A percentile compares a stretch with the other conserved stretches of the same genome.
Conservation (phyloP, 2,113 vertebrate genomes). For the Corythornis madagascariensis region DNA sequence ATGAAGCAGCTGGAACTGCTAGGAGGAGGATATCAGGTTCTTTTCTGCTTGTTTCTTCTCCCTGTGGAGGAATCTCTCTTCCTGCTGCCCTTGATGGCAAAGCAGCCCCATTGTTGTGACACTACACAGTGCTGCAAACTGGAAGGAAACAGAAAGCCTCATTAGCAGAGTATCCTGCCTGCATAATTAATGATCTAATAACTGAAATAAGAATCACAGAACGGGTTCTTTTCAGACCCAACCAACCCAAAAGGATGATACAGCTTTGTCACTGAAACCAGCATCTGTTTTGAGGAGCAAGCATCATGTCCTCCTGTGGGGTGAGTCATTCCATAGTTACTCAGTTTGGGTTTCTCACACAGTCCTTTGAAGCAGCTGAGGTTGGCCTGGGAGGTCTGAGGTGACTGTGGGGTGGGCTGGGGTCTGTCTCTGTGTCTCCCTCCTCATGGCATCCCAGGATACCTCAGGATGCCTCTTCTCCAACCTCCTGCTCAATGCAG, state of each 20-base stretch:
- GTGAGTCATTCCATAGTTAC: fast-evolving
- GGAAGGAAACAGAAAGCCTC: background rate
- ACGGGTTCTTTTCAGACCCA: background rate
- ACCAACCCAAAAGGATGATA: background rate
- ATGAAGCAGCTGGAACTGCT: background rate
- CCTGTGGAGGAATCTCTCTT: background rate
- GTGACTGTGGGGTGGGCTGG: background rate
- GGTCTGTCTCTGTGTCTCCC: background rate
- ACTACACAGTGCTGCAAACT: background rate
- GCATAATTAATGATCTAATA: background rate
- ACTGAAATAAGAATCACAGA: background rate
- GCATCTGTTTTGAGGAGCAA: background rate
- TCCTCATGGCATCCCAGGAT: background rate
- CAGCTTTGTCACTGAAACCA: background rate
- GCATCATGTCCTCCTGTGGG: background rate
- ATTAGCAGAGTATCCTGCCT: background rate
- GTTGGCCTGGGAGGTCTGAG: background rate
- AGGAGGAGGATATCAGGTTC: background rate
- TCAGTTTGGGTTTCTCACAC: background rate
- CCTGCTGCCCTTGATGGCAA: slow-evolving; percentile 9
- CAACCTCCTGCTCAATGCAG: background rate
- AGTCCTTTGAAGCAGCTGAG: background rate
- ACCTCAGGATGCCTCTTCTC: background rate
- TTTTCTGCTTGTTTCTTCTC: background rate
- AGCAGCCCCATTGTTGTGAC: background rate